Base-by-base conservation (phyloP, 2,888 invertebrate species). In the Platerodrilus igneus region DNA sequence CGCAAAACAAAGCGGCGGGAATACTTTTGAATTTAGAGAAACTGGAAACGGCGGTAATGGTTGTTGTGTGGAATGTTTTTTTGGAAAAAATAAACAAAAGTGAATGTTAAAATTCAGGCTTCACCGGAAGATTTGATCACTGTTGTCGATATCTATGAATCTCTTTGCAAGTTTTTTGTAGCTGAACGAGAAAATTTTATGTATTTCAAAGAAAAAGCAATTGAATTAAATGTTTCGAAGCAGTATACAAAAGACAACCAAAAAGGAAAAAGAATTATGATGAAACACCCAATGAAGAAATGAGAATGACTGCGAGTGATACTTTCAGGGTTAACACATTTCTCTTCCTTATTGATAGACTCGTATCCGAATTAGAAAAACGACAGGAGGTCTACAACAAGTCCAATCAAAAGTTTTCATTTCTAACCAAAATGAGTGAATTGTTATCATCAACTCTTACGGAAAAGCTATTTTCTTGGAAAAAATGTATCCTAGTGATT, bases 401-500 rank as follows among this genome's bases (percentile, higher is more conserved):
- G 32, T 31, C 30, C 36, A 37, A 37, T 19, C 9, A 40, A 29
- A 26, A 41, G 22, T 45, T 47, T 35, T 22, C 11, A 33, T 33
- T 33, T 33, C 10, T 33, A 3, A 33, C 21, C 18, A 33, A 22
- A 33, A 22, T 21, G 33, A 21, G 13, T 33, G 11, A 66, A 11
- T 44, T 72, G 71, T 22, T 59, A n/a, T 33, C 69, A 70, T 45
- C 64, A 67, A 28, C 7, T 8, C 3, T 26, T 9, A 26, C 26
- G 4, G 26, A 26, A 26, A 26, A 26, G 14, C 71, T 47, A 71
- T 69, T 6, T 70, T 71, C 40, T 62, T 71, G 72, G 71, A 55
- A 8, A 41, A 31, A n/a, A n/a, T n/a, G n/a, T 34, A 26, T 27
- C 48, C 48, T 42, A 14, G 40, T 45, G 45, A 45, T 41, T 43